Evolutionary conservation across 2,888 invertebrate genomes (phyloP).

Genomic region (Ormia ochracea): DNA sequence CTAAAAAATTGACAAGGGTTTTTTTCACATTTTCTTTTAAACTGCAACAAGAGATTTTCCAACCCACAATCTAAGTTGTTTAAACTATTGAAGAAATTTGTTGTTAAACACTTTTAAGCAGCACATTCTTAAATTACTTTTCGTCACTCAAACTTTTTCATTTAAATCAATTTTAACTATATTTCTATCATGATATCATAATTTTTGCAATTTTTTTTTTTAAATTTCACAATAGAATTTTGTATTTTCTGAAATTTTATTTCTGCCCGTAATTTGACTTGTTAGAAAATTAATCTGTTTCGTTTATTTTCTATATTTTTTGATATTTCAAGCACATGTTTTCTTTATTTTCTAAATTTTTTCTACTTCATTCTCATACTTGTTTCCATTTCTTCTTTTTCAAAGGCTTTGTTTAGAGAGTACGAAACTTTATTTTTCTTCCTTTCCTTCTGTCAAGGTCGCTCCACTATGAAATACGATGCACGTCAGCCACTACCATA

Average conservation of each 20-base stretch:
- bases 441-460: slow-evolving; percentile 58
- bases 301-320: slow-evolving; percentile 47
- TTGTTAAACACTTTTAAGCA: neutral
- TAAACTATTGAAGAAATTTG: neutral
- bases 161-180: neutral
- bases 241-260: neutral
- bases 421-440: slow-evolving; percentile 48
- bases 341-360: slow-evolving; percentile 30
- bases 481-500: neutral
- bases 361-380: slow-evolving; percentile 24
- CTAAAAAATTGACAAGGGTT: slow-evolving; percentile 22
- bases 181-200: slow-evolving; percentile 3
- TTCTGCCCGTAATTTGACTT: neutral
- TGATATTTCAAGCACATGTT: slow-evolving; percentile 58
- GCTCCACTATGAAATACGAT: slow-evolving; percentile 40
- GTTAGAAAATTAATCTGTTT: neutral
- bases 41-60: slow-evolving; percentile 1
- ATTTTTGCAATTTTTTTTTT: neutral
- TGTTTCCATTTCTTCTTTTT: slow-evolving; percentile 4
- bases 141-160: neutral
- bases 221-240: neutral
- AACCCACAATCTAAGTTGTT: neutral
- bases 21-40: neutral
- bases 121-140: neutral
- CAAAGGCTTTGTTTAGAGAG: slow-evolving; percentile 35